Evolutionary conservation across 2,888 invertebrate species (phyloP).

Genomic region (Plagodis pulveraria): DNA sequence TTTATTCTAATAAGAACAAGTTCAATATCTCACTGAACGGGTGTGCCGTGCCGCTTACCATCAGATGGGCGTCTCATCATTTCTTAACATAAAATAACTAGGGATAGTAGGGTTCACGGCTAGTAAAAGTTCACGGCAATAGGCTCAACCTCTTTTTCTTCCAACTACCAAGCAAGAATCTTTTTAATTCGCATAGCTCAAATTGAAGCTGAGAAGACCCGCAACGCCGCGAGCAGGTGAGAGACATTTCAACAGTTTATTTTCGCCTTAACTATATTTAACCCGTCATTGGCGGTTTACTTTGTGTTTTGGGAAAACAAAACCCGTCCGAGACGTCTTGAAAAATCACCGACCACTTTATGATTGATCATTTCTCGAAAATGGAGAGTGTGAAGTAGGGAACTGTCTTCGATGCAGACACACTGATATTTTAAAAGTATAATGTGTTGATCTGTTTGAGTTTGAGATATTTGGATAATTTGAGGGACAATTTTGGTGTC

Average conservation of each 20-base stretch:
- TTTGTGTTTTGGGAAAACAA: conserved; percentile 78
- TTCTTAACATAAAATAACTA: too few species aligned
- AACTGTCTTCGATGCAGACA: conserved; percentile 42
- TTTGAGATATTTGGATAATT: conserved; percentile 64
- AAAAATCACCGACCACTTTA: conserved; percentile 79
- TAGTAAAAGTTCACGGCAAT: too few species aligned
- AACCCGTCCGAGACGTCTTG: conserved; percentile 64
- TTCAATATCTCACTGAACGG: too few species aligned
- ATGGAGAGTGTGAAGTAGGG: conserved; percentile 47
- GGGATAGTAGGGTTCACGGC: too few species aligned
- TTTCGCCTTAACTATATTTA: conserved; percentile 71
- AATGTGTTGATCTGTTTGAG: conserved; percentile 77
- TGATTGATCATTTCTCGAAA: conserved; percentile 83
- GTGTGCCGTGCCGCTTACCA: too few species aligned
- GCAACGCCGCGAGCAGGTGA: conserved; percentile 59
- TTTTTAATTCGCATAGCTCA: conserved; percentile 43
- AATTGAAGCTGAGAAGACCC: conserved; percentile 49
- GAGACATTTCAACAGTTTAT: conserved; percentile 71
- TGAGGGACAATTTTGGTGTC: conserved; percentile 47
- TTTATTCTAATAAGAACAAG: too few species aligned
- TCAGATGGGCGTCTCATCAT: too few species aligned
- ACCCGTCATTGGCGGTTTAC: conserved; percentile 60
- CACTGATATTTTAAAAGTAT: conserved; percentile 60
- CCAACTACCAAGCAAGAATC: conserved; percentile 1
- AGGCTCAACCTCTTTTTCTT: too few species aligned